phyloP scores from a whole-genome alignment of 35 echinoderm and acorn worm species.

The Apostichopus japonicus region DNA sequence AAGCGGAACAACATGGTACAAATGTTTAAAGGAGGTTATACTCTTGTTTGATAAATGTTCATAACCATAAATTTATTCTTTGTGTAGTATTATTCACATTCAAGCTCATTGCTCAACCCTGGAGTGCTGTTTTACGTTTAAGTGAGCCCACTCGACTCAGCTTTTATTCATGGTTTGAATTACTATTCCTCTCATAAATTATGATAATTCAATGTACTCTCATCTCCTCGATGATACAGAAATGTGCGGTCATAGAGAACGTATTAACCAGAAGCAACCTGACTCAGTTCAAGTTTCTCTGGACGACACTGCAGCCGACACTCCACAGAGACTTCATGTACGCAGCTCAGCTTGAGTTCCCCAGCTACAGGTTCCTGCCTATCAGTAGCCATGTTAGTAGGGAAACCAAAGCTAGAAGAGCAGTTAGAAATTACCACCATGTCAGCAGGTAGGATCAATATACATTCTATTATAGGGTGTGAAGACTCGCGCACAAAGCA shows the following conservation, averaged over 20 bases:
- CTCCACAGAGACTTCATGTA: slow-evolving; percentile 99
- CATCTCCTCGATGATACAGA: slow-evolving; percentile 29
- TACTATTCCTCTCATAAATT: no score
- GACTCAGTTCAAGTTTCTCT: slow-evolving; percentile 91
- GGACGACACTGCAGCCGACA: slow-evolving; percentile 84
- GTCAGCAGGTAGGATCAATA: slow-evolving; percentile 67
- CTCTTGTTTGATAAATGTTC: no score
- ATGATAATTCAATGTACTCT: neutral
- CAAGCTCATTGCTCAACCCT: no score
- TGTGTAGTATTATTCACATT: no score
- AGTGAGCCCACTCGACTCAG: no score
- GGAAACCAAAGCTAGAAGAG: slow-evolving; percentile 70
- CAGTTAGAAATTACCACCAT: slow-evolving; percentile 85
- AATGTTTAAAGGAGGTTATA: no score
- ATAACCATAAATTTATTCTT: no score
- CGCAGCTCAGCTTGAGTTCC: slow-evolving; percentile 77
- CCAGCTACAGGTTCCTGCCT: slow-evolving; percentile 73
- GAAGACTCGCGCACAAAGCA: no score
- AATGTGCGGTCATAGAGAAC: slow-evolving; percentile 80
- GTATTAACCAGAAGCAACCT: slow-evolving; percentile 81
- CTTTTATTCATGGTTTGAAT: no score
- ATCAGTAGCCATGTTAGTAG: slow-evolving; percentile 82
- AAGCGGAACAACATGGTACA: no score
- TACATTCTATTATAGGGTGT: no score
- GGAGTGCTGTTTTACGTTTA: no score